Conservation (phyloP, 2,797 vertebrate species). For the Macropus fuliginosus region DNA sequence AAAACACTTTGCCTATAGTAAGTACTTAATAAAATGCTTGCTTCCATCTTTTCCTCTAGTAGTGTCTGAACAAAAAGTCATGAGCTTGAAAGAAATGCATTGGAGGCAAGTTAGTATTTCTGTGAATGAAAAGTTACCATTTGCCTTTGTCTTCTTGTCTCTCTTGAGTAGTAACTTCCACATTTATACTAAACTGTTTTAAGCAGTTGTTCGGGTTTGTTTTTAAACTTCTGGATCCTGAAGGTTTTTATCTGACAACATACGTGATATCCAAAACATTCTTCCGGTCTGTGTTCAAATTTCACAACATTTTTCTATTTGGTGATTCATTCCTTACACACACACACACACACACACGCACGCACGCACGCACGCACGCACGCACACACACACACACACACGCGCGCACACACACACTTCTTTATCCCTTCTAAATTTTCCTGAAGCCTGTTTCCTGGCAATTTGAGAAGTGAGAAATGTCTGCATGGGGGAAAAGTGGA, state of each 20-base stretch:
- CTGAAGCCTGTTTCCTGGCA: constrained; percentile 76
- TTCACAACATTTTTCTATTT: constrained; percentile 60
- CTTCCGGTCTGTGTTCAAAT: constrained; percentile 36
- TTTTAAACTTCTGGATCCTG: constrained; percentile 44
- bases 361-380: no score
- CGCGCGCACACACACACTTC: neutral
- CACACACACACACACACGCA: no score
- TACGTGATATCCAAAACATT: constrained; percentile 34
- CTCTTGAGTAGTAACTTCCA: constrained; percentile 65
- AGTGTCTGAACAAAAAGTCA: neutral
- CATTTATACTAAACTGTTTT: neutral
- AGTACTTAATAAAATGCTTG: neutral
- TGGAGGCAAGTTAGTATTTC: neutral
- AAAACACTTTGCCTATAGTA: neutral
- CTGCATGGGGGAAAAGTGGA: constrained; percentile 58
- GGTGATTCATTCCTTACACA: constrained; percentile 46
- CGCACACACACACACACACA: no score
- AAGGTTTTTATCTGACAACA: constrained; percentile 40
- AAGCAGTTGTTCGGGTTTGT: constrained; percentile 56
- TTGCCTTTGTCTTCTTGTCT: constrained; percentile 36
- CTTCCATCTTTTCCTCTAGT: neutral
- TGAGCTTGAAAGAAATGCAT: neutral
- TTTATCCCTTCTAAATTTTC: constrained; percentile 46
- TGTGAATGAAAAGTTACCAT: constrained; percentile 61
- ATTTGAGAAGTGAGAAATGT: constrained; percentile 76